These are phyloP conservation scores for Albula goreensis DNA, from an alignment of 2,113 vertebrate species.

Conservation along the genomic window DNA sequence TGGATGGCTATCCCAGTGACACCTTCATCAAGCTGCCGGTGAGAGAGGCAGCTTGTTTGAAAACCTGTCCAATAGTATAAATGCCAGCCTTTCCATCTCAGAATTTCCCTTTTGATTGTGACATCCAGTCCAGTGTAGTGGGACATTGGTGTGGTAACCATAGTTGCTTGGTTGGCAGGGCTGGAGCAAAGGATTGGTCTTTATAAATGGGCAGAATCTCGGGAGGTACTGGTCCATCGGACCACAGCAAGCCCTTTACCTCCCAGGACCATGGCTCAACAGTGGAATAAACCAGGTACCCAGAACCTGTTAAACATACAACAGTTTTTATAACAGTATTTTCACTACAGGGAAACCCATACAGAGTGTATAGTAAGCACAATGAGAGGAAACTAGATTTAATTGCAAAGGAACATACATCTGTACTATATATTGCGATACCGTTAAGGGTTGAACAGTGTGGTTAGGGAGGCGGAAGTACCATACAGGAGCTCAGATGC, in stretches of 20 bases:
- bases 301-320: neutral
- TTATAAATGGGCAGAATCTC: conserved; percentile 86
- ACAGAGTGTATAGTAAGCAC: too few relatives aligned
- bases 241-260: conserved; percentile 88
- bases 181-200: conserved; percentile 93
- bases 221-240: conserved; percentile 94
- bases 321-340: neutral
- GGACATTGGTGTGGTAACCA: neutral
- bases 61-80: conserved; percentile 58
- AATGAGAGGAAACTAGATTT: too few relatives aligned
- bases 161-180: conserved; percentile 65
- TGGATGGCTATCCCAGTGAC: conserved; percentile 78
- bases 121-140: neutral
- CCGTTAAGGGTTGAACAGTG: too few relatives aligned
- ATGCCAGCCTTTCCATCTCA: neutral
- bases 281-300: conserved; percentile 86
- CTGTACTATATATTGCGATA: too few relatives aligned
- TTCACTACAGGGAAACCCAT: too few relatives aligned
- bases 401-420: too few relatives aligned
- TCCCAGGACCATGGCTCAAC: conserved; percentile 82
- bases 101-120: neutral
- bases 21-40: conserved; percentile 88
- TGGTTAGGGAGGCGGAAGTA: too few relatives aligned
- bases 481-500: too few relatives aligned
- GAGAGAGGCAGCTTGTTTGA: conserved; percentile 40